These are phyloP conservation scores for Anoplopoma fimbria DNA, from an alignment of 2,113 vertebrate species.

Conservation along the genomic window DNA sequence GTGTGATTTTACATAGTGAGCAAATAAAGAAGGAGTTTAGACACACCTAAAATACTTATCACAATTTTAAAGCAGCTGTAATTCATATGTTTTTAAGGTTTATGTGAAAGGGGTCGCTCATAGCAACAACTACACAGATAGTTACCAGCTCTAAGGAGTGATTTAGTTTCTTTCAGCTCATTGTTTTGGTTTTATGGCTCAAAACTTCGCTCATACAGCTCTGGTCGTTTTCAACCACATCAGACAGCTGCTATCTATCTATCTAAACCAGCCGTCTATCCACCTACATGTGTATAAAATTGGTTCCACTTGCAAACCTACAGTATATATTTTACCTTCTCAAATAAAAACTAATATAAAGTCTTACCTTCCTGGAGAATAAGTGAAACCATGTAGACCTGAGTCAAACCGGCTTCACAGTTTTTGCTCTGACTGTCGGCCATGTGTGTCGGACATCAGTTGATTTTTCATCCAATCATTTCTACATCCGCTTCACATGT, in stretches of 20 bases:
- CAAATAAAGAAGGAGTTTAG: neutral
- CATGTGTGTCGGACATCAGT: conserved; percentile 29
- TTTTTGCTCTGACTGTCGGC: conserved; percentile 30
- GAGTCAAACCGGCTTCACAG: neutral
- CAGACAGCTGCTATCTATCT: too few species aligned
- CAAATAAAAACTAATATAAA: conserved; percentile 24
- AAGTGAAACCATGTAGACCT: conserved; percentile 39
- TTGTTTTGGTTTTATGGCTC: neutral
- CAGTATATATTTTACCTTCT: conserved; percentile 21
- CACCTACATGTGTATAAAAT: neutral
- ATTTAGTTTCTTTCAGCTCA: neutral
- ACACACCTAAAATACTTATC: neutral
- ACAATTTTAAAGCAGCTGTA: neutral
- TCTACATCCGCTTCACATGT: conserved; percentile 55
- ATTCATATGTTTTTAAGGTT: neutral
- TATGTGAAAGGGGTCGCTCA: neutral
- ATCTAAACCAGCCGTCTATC: neutral
- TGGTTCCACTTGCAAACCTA: neutral
- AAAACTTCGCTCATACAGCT: too few species aligned
- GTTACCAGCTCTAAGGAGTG: neutral
- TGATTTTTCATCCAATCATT: conserved; percentile 39
- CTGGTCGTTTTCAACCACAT: too few species aligned
- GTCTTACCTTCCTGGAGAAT: conserved; percentile 13
- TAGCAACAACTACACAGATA: neutral
- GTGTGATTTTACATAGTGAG: neutral